These are phyloP conservation scores for Eurois occulta DNA, from an alignment of 2,888 invertebrate species.

Conservation along the genomic window DNA sequence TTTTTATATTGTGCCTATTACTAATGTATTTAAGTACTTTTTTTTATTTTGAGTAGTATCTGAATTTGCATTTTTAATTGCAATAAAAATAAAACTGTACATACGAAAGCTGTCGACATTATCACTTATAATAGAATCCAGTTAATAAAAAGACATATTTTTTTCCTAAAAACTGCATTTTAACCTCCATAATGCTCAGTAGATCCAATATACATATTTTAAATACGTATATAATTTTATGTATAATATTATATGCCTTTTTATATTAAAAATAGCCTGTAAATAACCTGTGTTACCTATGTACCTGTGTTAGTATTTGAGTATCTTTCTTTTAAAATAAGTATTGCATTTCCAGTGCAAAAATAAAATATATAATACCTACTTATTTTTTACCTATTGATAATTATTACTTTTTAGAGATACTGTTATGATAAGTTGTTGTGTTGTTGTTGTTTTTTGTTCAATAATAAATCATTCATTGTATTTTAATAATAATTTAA, in stretches of 20 bases:
- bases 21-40: constrained; percentile 52
- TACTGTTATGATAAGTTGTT: background rate
- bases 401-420: background rate
- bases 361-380: too few species aligned
- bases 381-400: background rate
- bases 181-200: constrained; percentile 17
- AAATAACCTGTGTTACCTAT: too few species aligned
- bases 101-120: constrained; percentile 64
- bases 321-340: background rate
- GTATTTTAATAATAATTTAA: background rate
- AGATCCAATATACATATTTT: constrained; percentile 27
- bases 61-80: too few species aligned
- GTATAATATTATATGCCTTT: constrained; percentile 12
- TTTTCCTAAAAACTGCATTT: constrained; percentile 38
- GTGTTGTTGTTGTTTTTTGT: background rate
- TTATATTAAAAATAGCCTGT: constrained; percentile 28
- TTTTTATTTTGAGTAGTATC: constrained; percentile 60
- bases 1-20: constrained; percentile 66
- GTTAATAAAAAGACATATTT: constrained; percentile 52
- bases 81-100: constrained; percentile 69
- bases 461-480: background rate
- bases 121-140: constrained; percentile 28
- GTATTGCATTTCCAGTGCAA: background rate
- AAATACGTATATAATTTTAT: constrained; percentile 16
- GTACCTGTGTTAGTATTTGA: background rate